phyloP scores from a whole-genome alignment of 1,140 invertebrate genomes.

The Bombus pascuorum region DNA sequence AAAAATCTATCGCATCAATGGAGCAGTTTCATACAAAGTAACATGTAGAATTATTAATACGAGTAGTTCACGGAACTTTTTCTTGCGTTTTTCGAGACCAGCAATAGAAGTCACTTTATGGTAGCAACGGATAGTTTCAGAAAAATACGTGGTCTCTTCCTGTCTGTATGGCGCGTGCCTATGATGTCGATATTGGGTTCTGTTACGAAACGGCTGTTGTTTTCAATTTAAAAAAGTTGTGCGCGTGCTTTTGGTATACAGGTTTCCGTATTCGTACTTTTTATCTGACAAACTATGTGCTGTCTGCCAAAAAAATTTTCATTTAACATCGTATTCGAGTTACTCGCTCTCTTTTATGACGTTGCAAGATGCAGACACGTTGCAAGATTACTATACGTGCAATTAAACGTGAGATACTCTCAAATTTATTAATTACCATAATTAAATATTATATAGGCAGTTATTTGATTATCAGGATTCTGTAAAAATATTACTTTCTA shows the following conservation, averaged over 20 bases:
- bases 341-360: not conserved
- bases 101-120: not conserved
- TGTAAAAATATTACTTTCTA: no score
- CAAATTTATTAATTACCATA: not conserved
- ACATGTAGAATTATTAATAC: not conserved
- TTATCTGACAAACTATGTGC: not conserved
- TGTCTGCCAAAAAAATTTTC: not conserved
- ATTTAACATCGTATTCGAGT: not conserved
- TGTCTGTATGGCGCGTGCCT: not conserved
- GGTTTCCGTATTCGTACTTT: slow-evolving; percentile 1
- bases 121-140: not conserved
- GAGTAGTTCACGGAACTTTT: not conserved
- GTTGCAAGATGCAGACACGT: not conserved
- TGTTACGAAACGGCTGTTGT: slow-evolving; percentile 14
- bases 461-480: not conserved
- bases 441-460: not conserved
- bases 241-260: not conserved
- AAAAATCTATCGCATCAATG: not conserved
- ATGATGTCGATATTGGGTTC: not conserved
- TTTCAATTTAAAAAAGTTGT: not conserved
- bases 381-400: not conserved
- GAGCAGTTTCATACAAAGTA: not conserved
- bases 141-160: not conserved
- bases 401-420: not conserved
- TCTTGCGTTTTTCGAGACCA: not conserved